Percentiles rank a stretch among this genome's conserved stretches.
These are phyloP conservation scores for Coptodon bakossiorum DNA, from an alignment of 2,113 vertebrate species.

Conservation along the genomic window DNA sequence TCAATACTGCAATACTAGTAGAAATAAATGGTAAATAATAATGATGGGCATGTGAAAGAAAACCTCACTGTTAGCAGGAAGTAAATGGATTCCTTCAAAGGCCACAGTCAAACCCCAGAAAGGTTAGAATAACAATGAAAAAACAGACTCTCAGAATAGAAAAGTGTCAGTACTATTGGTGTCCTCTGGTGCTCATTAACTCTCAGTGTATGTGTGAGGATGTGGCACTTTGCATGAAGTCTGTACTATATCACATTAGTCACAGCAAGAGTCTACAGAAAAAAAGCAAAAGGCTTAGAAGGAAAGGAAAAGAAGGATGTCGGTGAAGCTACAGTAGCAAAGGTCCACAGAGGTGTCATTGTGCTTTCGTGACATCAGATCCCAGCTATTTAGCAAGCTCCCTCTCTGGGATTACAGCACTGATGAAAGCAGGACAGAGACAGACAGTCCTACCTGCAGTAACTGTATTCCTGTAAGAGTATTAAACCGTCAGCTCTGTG, in stretches of 20 bases:
- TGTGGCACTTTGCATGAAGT: neutral
- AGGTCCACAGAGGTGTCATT: conserved; percentile 30
- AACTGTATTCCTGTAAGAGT: neutral
- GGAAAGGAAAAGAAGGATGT: neutral
- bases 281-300: neutral
- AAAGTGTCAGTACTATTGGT: neutral
- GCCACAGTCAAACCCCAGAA: neutral
- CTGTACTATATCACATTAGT: neutral
- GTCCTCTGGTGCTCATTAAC: neutral
- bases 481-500: neutral
- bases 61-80: neutral
- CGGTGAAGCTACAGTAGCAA: neutral
- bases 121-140: neutral
- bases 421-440: neutral
- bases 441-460: neutral
- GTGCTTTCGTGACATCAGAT: conserved; percentile 52
- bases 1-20: accelerated
- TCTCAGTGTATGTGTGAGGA: neutral
- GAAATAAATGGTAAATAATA: neutral
- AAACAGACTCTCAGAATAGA: neutral
- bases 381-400: conserved; percentile 27
- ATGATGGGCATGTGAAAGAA: neutral
- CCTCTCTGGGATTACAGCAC: conserved; percentile 18
- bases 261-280: neutral
- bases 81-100: neutral